Evolutionary conservation across 2,888 invertebrate genomes (phyloP).

Genomic region (Latrodectus elegans): DNA sequence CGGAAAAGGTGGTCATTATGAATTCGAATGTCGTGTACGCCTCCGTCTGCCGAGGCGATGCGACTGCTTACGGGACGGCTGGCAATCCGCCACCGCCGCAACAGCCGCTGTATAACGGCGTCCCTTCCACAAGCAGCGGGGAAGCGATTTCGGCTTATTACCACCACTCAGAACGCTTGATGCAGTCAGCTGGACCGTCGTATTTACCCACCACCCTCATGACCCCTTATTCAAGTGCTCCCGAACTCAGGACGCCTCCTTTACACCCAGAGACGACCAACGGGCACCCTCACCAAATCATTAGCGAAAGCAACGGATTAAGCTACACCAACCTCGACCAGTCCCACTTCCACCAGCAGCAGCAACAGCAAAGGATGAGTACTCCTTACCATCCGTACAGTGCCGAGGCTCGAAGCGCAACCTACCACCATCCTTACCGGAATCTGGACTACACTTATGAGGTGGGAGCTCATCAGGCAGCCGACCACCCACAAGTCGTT

Average conservation of each 20-base stretch:
- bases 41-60: slow-evolving; percentile 66
- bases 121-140: slow-evolving; percentile 18
- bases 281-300: slow-evolving; percentile 69
- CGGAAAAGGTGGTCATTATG: slow-evolving; percentile 58
- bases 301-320: slow-evolving; percentile 80
- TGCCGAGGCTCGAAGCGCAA: slow-evolving; percentile 68
- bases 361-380: slow-evolving; percentile 27
- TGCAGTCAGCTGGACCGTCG: slow-evolving; percentile 50
- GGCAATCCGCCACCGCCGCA: slow-evolving; percentile 51
- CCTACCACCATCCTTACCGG: slow-evolving; percentile 72
- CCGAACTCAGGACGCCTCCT: slow-evolving; percentile 70
- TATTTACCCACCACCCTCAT: slow-evolving; percentile 56
- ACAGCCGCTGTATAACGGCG: slow-evolving; percentile 64
- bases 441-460: slow-evolving; percentile 70
- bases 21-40: slow-evolving; percentile 71
- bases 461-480: slow-evolving; percentile 43
- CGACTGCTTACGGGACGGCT: slow-evolving; percentile 64
- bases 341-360: slow-evolving; percentile 68
- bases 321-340: slow-evolving; percentile 90
- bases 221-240: slow-evolving; percentile 53
- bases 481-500: slow-evolving; percentile 55
- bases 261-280: slow-evolving; percentile 68
- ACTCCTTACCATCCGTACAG: slow-evolving; percentile 38
- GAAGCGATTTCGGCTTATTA: slow-evolving; percentile 46
- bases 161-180: slow-evolving; percentile 41